Evolutionary conservation across 2,888 invertebrate species (phyloP).

Genomic region (Steinernema carpocapsae): DNA sequence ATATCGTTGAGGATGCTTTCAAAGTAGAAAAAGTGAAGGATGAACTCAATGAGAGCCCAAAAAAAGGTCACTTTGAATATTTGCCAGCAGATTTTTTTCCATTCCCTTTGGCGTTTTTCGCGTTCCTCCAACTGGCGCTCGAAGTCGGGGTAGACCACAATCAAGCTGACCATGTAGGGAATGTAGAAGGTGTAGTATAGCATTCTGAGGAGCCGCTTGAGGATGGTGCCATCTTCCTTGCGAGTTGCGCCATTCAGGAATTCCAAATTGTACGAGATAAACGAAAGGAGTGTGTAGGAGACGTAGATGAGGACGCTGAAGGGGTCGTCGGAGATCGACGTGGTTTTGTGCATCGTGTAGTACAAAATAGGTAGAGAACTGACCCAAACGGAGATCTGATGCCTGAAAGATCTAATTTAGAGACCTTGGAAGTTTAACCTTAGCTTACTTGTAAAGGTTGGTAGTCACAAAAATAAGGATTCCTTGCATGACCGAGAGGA

Average conservation of each 20-base stretch:
- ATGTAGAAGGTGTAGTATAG: constrained; percentile 70
- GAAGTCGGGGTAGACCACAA: constrained; percentile 69
- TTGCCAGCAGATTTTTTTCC: constrained; percentile 49
- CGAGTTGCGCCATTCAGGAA: constrained; percentile 16
- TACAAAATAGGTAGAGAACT: constrained; percentile 63
- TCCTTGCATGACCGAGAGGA: constrained; percentile 58
- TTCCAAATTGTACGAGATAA: constrained; percentile 69
- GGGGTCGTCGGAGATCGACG: constrained; percentile 42
- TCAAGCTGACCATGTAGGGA: constrained; percentile 70
- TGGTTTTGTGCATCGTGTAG: constrained; percentile 61
- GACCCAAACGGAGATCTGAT: constrained; percentile 59
- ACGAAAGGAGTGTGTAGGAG: constrained; percentile 69
- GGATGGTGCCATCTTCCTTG: constrained; percentile 45
- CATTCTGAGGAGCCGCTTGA: constrained; percentile 62
- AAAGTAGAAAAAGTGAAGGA: constrained; percentile 70
- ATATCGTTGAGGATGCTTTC: constrained; percentile 68
- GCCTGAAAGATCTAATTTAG: constrained; percentile 41
- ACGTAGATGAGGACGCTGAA: constrained; percentile 69
- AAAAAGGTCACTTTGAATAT: constrained; percentile 69
- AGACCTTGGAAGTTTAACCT: too few species aligned
- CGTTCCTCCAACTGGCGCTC: constrained; percentile 60
- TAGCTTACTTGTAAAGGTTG: constrained; percentile 50
- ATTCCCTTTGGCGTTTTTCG: constrained; percentile 42
- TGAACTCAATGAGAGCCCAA: constrained; percentile 67
- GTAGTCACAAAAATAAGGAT: constrained; percentile 55